Evolutionary conservation across 2,113 vertebrate species (phyloP).

Genomic region (Sarotherodon lohbergeri): DNA sequence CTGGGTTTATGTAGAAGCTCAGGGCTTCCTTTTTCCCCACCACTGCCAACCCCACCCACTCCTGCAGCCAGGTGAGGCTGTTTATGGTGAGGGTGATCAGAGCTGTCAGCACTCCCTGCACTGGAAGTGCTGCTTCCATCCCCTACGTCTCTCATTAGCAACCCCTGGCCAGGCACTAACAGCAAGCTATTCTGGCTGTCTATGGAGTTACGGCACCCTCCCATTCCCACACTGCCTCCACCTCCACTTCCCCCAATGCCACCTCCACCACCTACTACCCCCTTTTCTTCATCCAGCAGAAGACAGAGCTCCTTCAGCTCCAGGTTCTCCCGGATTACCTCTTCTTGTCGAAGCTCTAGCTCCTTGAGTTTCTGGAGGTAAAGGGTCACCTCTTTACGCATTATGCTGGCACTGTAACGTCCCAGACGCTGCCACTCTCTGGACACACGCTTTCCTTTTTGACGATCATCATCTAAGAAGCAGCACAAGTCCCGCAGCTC

Average conservation of each 20-base stretch:
- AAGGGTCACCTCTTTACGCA: slow-evolving; percentile 95
- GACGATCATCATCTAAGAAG: slow-evolving; percentile 93
- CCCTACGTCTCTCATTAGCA: slow-evolving; percentile 84
- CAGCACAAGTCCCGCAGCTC: slow-evolving; percentile 95
- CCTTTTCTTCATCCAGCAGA: slow-evolving; percentile 90
- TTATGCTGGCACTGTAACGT: slow-evolving; percentile 87
- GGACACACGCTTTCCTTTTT: slow-evolving; percentile 94
- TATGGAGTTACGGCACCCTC: slow-evolving; percentile 88
- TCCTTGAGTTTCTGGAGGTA: slow-evolving; percentile 96
- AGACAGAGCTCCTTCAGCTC: slow-evolving; percentile 94
- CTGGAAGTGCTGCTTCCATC: slow-evolving; percentile 96
- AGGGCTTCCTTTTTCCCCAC: slow-evolving; percentile 72
- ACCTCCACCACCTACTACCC: slow-evolving; percentile 47
- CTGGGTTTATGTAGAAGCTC: slow-evolving; percentile 85
- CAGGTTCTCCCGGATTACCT: slow-evolving; percentile 90
- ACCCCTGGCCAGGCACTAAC: slow-evolving; percentile 71
- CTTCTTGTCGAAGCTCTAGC: slow-evolving; percentile 89
- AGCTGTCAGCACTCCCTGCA: slow-evolving; percentile 88
- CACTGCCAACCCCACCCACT: slow-evolving; percentile 42
- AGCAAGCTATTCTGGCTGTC: slow-evolving; percentile 92
- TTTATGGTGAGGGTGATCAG: slow-evolving; percentile 84
- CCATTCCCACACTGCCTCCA: slow-evolving; percentile 35
- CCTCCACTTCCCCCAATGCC: slow-evolving; percentile 14
- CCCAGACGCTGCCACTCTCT: slow-evolving; percentile 96
- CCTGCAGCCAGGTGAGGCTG: slow-evolving; percentile 79